Base-by-base conservation (phyloP, 2,113 vertebrate species). In the Echinops telfairi region DNA sequence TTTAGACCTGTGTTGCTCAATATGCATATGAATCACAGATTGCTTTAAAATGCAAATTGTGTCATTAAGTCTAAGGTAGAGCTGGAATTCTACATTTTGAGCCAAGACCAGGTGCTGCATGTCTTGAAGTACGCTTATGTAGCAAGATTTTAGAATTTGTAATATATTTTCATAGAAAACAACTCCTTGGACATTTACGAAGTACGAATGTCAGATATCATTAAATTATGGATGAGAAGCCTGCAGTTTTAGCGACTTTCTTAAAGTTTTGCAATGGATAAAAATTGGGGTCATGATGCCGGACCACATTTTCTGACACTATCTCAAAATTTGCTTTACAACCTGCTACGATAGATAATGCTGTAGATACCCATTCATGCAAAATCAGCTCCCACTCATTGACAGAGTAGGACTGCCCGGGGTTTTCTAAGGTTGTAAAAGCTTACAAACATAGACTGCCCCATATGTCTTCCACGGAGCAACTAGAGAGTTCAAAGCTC, bases 91-190 rank as follows among this genome's bases (percentile, higher is more conserved):
- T 33, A 53, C 1, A 53, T 7, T 66, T 95, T 19, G 29, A 92
- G 47, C 64, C 10, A 76, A 53, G 33, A 88, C 7, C 8, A 29
- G 4, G 16, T 53, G 27, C 57, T 89, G 2, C 23, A 31, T 88
- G 1, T 43, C 36, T 94, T 66, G 33, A 22, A 43, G 12, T 0
- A 64, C 15, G 31, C 4, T 8, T 16, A 0, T 83, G 19, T 36
- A 36, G 6, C 60, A 73, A 83, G 27, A 76, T 82, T 89, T 90
- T 86, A 85, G 43, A 92, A 93, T 31, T 83, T 36, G 2, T 62
- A 76, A 16, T 70, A 16, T 3, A 77, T 57, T 33, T 76, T 58
- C 10, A 62, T 14, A 58, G 47, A 85, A 77, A 29, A 86, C 31
- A 94, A 84, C 43, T 83, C 17, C 29, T 29, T 53, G 3, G 25